A percentile compares a stretch with the other conserved stretches of the same genome.
These are phyloP conservation scores for Crotalus tigris DNA, from an alignment of 2,113 vertebrate species.

Conservation along the genomic window DNA sequence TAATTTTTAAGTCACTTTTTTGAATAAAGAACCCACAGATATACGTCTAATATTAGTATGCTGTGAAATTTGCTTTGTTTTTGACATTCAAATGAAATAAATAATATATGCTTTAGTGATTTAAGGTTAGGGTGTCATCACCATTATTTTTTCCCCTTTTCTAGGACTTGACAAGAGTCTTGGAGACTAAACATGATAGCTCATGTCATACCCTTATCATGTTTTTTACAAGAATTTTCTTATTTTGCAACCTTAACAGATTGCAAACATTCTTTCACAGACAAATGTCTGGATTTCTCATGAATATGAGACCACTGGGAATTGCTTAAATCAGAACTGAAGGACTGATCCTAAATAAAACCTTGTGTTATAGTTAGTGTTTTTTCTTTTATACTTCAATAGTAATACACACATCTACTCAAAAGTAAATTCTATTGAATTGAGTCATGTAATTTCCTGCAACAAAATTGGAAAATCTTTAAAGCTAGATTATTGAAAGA, in stretches of 20 bases:
- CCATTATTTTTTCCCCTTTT: neutral
- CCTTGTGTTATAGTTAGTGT: neutral
- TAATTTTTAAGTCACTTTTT: neutral
- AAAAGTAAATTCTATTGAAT: neutral
- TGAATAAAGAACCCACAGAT: neutral
- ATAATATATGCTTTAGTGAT: neutral
- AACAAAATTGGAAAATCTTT: neutral
- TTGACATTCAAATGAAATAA: neutral
- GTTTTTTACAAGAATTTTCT: neutral
- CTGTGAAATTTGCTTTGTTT: neutral
- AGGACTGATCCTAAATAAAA: constrained; percentile 2
- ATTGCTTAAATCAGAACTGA: neutral
- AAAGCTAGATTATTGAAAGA: neutral
- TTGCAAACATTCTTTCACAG: neutral
- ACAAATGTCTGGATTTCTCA: neutral
- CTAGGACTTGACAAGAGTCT: neutral
- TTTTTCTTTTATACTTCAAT: neutral
- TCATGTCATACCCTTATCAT: neutral
- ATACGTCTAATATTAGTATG: neutral
- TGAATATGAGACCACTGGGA: neutral
- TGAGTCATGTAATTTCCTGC: neutral
- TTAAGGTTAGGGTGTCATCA: neutral
- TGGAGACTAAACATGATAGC: constrained; percentile 4
- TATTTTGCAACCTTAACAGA: constrained; percentile 4
- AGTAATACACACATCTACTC: neutral